phyloP scores from a whole-genome alignment of 2,888 invertebrate genomes.

The Ochropleura leucogaster region DNA sequence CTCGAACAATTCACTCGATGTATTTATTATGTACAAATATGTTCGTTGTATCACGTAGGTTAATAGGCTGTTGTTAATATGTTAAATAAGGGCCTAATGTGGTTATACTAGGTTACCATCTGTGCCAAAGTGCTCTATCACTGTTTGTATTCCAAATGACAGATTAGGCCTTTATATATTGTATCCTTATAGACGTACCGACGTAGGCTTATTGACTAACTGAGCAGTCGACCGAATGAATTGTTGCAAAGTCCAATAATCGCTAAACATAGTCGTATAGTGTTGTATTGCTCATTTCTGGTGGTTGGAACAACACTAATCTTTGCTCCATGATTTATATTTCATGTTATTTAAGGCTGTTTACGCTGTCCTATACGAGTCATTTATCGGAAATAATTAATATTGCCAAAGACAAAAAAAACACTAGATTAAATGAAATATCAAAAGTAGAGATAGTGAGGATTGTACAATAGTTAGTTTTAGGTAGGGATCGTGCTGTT shows the following conservation, averaged over 20 bases:
- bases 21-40: slow-evolving; percentile 65
- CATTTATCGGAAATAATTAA: slow-evolving; percentile 69
- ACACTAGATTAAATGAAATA: slow-evolving; percentile 70
- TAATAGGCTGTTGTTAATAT: slow-evolving; percentile 65
- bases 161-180: slow-evolving; percentile 63
- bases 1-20: slow-evolving; percentile 59
- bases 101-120: slow-evolving; percentile 76
- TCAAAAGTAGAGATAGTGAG: slow-evolving; percentile 74
- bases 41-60: slow-evolving; percentile 61
- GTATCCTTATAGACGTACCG: slow-evolving; percentile 46
- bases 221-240: slow-evolving; percentile 50
- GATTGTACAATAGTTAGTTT: slow-evolving; percentile 80
- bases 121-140: slow-evolving; percentile 79
- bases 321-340: slow-evolving; percentile 59
- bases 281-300: slow-evolving; percentile 53
- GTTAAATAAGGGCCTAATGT: slow-evolving; percentile 72
- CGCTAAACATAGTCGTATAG: slow-evolving; percentile 47
- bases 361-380: slow-evolving; percentile 62
- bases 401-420: slow-evolving; percentile 80
- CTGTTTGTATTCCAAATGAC: slow-evolving; percentile 60
- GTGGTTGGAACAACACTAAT: slow-evolving; percentile 49
- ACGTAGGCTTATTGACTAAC: slow-evolving; percentile 40
- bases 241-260: slow-evolving; percentile 45
- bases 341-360: slow-evolving; percentile 67
- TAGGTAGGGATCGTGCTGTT: slow-evolving; percentile 71